A percentile compares a stretch with the other conserved stretches of the same genome.
These are phyloP conservation scores for Misgurnus anguillicaudatus DNA, from an alignment of 2,113 vertebrate genomes.

Conservation along the genomic window DNA sequence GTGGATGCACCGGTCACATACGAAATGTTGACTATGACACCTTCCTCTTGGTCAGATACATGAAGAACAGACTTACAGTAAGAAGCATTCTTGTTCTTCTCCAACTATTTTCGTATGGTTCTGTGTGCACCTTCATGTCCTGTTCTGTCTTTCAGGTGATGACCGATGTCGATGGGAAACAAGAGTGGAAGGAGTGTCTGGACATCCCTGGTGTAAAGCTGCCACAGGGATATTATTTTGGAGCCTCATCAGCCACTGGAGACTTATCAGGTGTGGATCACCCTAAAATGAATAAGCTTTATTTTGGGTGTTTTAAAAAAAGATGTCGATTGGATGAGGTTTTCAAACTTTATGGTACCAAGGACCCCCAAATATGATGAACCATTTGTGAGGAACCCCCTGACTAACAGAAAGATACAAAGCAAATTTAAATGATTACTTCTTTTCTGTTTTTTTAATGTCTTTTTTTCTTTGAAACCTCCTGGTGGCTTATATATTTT, in stretches of 20 bases:
- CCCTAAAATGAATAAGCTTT: too few relatives aligned
- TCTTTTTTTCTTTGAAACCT: too few relatives aligned
- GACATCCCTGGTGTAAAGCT: conserved; percentile 83
- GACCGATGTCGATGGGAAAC: conserved; percentile 86
- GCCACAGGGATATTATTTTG: conserved; percentile 87
- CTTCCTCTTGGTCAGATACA: conserved; percentile 88
- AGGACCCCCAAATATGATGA: too few relatives aligned
- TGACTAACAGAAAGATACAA: too few relatives aligned
- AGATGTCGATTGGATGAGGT: too few relatives aligned
- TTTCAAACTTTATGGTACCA: too few relatives aligned
- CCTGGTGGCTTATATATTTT: too few relatives aligned
- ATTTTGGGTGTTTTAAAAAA: too few relatives aligned
- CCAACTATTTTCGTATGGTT: background rate
- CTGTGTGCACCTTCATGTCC: background rate
- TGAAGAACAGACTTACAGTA: conserved; percentile 86
- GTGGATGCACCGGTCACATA: conserved; percentile 84
- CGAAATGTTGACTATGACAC: conserved; percentile 88
- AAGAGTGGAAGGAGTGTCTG: conserved; percentile 88
- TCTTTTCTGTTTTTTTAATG: too few relatives aligned
- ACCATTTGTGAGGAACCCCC: too few relatives aligned
- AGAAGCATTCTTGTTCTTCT: conserved; percentile 45
- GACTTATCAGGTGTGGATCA: conserved; percentile 86
- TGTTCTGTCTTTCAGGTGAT: conserved; percentile 73
- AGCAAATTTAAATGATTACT: too few relatives aligned
- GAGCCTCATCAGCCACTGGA: conserved; percentile 87